Base-by-base conservation (phyloP, 2,888 invertebrate species). In the Drosophila lacicola region DNA sequence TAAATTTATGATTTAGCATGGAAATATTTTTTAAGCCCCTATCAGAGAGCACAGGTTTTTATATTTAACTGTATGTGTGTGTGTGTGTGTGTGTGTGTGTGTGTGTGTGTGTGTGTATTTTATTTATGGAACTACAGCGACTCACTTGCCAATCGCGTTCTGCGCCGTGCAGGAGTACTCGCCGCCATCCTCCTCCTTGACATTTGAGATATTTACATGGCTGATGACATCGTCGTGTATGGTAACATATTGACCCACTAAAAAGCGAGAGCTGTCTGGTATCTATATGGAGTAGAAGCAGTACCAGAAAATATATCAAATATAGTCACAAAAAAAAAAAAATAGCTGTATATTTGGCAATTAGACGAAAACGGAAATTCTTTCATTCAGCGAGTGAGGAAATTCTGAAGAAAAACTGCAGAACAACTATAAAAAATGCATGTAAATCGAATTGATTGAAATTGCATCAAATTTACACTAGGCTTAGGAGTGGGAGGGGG, bases 161-260 rank as follows among this genome's bases (percentile, higher is more conserved):
- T 95, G 95, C 2, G 97, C 97, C 21, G 95, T 95, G 91, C 97
- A 98, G 39, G 96, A 95, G 91, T 97, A 98, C 90, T 97, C 96
- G 29, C 97, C 97, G 67, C 97, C 97, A 92, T 97, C 98, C 93
- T 97, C 97, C 80, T 96, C 96, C 87, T 96, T 96, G 71, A 97
- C 95, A 74, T 96, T 95, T 88, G 96, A 96, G 90, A 98, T 95
- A 94, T 98, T 98, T 76, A 98, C 96, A 93, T 97, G 97, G 90
- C 97, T 97, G 92, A 98, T 97, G 72, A 98, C 97, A 92, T 97
- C 97, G 90, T 97, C 97, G 93, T 97, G 97, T 45, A 97, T 95
- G 19, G 97, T 97, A 77, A 97, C 97, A 93, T 97, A 97, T 92
- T 97, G 97, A 36, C 97, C 97, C 65, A 97, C 97, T 88, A 97